Percentiles rank a stretch among this genome's conserved stretches.
phyloP scores from a whole-genome alignment of 2,113 vertebrate species.

The Balaenoptera acutorostrata region DNA sequence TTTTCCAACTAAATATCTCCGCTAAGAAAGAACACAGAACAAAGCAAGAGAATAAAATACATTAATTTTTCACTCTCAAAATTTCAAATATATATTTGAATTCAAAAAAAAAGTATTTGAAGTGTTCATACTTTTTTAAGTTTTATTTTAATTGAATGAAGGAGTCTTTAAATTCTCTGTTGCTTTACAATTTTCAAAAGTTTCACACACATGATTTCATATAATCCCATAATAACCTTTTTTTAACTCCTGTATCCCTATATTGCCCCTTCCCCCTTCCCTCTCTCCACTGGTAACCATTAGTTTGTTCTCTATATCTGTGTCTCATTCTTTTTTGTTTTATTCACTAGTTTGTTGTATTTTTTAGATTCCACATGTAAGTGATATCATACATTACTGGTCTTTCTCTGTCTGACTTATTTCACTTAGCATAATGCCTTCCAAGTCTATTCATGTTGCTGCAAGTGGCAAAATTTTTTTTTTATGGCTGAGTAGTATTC shows the following conservation, averaged over 20 bases:
- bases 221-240: not conserved
- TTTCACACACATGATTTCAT: not conserved
- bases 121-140: not conserved
- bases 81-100: not conserved
- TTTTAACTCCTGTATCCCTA: not conserved
- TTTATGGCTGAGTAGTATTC: not conserved
- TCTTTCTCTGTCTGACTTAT: not conserved
- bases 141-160: not conserved
- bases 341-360: not conserved
- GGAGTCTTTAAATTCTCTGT: not conserved
- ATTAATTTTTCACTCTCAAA: not conserved
- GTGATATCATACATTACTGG: not conserved
- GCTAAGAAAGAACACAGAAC: not conserved
- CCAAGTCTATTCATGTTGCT: not conserved
- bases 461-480: not conserved
- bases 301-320: not conserved
- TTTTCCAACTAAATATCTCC: slow-evolving; percentile 10
- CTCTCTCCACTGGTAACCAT: not conserved
- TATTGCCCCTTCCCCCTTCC: not conserved
- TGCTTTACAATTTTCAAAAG: not conserved
- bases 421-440: not conserved
- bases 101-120: not conserved
- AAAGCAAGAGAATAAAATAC: slow-evolving; percentile 2
- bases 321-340: not conserved
- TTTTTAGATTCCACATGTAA: not conserved